These are phyloP conservation scores for Monomorium pharaonis DNA, from an alignment of 1,140 invertebrate species.

Conservation along the genomic window DNA sequence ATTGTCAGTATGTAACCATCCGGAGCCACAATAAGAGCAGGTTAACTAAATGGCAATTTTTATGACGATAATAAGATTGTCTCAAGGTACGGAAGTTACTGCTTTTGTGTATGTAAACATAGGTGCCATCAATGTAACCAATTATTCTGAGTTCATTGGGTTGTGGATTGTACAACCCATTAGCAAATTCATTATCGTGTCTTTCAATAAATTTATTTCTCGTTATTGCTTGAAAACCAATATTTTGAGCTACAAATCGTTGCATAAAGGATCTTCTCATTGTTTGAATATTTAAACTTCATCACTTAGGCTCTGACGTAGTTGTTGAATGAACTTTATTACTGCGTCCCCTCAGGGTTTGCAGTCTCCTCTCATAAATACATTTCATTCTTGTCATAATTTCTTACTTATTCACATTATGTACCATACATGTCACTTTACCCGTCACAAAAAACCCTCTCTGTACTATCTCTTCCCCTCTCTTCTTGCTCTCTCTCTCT, in stretches of 20 bases:
- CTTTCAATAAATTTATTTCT: not conserved
- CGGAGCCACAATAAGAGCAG: not conserved
- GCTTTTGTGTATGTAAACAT: not conserved
- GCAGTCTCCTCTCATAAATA: too few species aligned
- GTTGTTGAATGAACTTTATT: too few species aligned
- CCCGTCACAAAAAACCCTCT: too few species aligned
- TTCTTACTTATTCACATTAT: too few species aligned
- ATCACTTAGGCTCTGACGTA: not conserved
- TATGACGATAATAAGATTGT: not conserved
- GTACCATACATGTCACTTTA: too few species aligned
- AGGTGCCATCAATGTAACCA: not conserved
- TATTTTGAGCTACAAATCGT: slow-evolving; percentile 12
- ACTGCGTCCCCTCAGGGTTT: too few species aligned
- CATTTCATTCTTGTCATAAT: too few species aligned
- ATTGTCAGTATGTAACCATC: too few species aligned
- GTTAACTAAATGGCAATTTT: not conserved
- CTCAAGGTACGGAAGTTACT: not conserved
- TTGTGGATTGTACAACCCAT: not conserved
- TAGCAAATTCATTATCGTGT: not conserved
- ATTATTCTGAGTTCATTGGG: not conserved
- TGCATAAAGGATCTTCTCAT: not conserved
- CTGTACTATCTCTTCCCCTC: too few species aligned
- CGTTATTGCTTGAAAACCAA: slow-evolving; percentile 2
- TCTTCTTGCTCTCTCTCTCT: too few species aligned
- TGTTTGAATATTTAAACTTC: slow-evolving; percentile 9